phyloP scores from a whole-genome alignment of 2,797 vertebrate species.

The Semotilus atromaculatus region DNA sequence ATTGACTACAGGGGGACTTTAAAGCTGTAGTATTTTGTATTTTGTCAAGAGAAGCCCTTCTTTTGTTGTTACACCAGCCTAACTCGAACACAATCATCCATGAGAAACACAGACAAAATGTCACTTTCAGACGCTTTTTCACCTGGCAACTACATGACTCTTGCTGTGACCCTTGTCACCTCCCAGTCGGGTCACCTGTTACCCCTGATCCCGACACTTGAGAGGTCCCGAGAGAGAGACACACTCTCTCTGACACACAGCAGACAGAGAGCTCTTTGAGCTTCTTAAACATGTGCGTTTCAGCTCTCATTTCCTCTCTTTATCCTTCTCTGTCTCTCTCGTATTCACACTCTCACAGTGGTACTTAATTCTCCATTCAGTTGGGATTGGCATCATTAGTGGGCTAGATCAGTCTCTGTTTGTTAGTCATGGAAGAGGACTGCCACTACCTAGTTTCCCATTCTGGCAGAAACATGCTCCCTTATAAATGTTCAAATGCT shows the following conservation, averaged over 20 bases:
- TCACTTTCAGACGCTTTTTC: not conserved
- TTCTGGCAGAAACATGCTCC: constrained; percentile 29
- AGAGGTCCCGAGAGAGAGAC: constrained; percentile 27
- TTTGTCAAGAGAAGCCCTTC: not conserved
- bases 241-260: not conserved
- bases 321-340: constrained; percentile 28
- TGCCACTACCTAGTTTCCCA: not conserved
- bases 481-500: constrained; percentile 47
- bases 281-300: constrained; percentile 61
- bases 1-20: no score
- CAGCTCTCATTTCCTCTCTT: constrained; percentile 67
- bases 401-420: constrained; percentile 16
- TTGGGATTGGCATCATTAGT: not conserved
- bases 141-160: constrained; percentile 19
- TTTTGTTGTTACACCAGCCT: not conserved
- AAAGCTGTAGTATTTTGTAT: not conserved
- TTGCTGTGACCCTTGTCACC: constrained; percentile 31
- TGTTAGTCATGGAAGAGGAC: constrained; percentile 15
- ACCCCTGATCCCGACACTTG: constrained; percentile 41
- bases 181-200: constrained; percentile 54
- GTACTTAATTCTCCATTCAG: constrained; percentile 33
- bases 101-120: not conserved
- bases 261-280: constrained; percentile 75
- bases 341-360: constrained; percentile 18
- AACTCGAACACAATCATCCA: not conserved